phyloP scores from a whole-genome alignment of 2,797 vertebrate species.

The Sandelia bainsii region DNA sequence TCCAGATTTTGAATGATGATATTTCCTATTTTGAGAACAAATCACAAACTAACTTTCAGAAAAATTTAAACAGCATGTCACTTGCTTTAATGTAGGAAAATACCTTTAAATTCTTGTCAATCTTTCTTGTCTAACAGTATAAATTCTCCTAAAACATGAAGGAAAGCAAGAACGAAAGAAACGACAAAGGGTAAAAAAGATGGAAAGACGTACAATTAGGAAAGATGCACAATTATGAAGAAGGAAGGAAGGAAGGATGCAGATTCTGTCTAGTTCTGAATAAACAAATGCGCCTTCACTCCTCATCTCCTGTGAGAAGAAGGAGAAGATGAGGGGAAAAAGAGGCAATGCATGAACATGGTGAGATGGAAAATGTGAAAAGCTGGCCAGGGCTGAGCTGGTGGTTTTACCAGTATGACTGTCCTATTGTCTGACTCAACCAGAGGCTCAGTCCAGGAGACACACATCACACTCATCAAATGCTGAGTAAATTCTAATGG shows the following conservation, averaged over 20 bases:
- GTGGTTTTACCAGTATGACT: conserved; percentile 73
- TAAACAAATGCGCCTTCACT: conserved; percentile 49
- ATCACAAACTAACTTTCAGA: conserved; percentile 2
- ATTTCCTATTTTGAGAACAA: conserved; percentile 13
- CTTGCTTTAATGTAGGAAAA: conserved; percentile 2
- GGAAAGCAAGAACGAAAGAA: background rate
- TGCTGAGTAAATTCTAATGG: conserved; percentile 11
- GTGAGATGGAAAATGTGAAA: conserved; percentile 78
- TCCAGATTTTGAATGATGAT: conserved; percentile 38
- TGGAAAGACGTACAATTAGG: background rate
- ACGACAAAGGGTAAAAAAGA: background rate
- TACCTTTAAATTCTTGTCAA: background rate
- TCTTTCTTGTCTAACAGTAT: background rate
- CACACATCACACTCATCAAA: conserved; percentile 44
- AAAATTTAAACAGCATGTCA: conserved; percentile 46
- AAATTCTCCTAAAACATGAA: background rate
- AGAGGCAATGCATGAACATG: conserved; percentile 49
- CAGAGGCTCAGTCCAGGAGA: conserved; percentile 31
- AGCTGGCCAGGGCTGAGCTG: conserved; percentile 50
- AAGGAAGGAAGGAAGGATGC: background rate
- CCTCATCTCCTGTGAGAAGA: conserved; percentile 53
- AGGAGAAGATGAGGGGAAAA: conserved; percentile 53
- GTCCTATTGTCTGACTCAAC: conserved; percentile 72
- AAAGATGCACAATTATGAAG: conserved; percentile 3
- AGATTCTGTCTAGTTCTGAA: background rate